These are phyloP conservation scores for Enteromius thamalakanensis DNA, from an alignment of 2,797 vertebrate genomes.

Conservation along the genomic window DNA sequence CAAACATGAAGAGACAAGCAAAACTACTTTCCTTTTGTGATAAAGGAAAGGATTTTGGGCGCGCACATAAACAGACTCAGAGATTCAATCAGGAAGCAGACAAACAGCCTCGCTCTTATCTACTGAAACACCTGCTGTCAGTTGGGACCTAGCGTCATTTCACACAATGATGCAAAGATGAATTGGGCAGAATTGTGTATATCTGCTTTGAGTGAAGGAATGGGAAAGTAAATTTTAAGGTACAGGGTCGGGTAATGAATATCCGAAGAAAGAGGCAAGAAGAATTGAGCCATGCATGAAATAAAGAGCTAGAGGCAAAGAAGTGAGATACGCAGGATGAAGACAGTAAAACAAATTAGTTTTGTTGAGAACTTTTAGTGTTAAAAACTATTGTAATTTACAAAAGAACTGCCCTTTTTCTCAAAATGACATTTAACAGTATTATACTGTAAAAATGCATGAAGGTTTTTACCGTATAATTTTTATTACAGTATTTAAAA, in stretches of 20 bases:
- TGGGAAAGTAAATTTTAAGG: constrained; percentile 22
- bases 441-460: background rate
- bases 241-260: constrained; percentile 1
- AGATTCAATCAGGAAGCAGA: constrained; percentile 29
- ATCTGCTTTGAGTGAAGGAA: constrained; percentile 10
- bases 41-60: constrained; percentile 16
- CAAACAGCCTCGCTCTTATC: constrained; percentile 57
- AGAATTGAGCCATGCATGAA: constrained; percentile 5
- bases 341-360: constrained; percentile 39
- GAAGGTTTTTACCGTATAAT: background rate
- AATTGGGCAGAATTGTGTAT: constrained; percentile 34
- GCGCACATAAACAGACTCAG: constrained; percentile 6
- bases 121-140: constrained; percentile 57
- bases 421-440: background rate
- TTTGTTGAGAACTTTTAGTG: background rate
- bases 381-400: background rate
- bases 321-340: constrained; percentile 39
- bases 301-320: constrained; percentile 12
- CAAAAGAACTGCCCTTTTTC: background rate
- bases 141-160: constrained; percentile 37
- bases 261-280: constrained; percentile 30
- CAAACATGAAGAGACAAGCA: constrained; percentile 17
- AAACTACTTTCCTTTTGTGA: constrained; percentile 41
- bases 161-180: constrained; percentile 27
- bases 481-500: background rate